Conservation (phyloP, 2,797 vertebrate genomes). For the Natrix natrix region DNA sequence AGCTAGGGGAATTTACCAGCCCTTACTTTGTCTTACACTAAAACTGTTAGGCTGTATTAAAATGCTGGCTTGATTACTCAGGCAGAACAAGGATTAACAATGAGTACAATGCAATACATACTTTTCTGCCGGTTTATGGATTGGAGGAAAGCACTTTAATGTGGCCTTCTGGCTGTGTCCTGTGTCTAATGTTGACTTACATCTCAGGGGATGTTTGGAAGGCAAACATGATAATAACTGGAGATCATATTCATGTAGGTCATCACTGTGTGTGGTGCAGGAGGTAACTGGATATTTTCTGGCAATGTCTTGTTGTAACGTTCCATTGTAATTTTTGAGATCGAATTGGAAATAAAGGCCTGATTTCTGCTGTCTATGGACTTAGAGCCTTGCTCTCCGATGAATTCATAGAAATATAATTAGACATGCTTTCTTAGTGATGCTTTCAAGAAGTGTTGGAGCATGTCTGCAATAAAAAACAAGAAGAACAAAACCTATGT, state of each 20-base stretch:
- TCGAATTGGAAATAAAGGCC: neutral
- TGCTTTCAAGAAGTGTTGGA: neutral
- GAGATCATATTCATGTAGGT: neutral
- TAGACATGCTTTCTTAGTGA: neutral
- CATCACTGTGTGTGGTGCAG: slow-evolving; percentile 3
- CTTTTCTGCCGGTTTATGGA: neutral
- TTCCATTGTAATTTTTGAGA: neutral
- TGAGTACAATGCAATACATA: neutral
- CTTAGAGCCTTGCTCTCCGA: neutral
- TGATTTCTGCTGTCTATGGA: neutral
- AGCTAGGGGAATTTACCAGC: neutral
- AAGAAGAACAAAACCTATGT: neutral
- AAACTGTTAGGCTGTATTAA: neutral
- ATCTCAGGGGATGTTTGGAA: slow-evolving; percentile 6
- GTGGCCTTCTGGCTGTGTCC: neutral
- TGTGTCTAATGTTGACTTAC: neutral
- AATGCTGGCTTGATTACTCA: neutral
- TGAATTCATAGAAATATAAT: neutral
- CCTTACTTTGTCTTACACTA: neutral
- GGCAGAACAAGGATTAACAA: neutral
- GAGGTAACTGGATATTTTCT: neutral
- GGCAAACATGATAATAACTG: neutral
- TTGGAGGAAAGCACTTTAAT: neutral
- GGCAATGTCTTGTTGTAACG: neutral
- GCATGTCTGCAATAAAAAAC: neutral